These are phyloP conservation scores for Heteromormyrus szaboi DNA, from an alignment of 2,797 vertebrate genomes.

Conservation along the genomic window DNA sequence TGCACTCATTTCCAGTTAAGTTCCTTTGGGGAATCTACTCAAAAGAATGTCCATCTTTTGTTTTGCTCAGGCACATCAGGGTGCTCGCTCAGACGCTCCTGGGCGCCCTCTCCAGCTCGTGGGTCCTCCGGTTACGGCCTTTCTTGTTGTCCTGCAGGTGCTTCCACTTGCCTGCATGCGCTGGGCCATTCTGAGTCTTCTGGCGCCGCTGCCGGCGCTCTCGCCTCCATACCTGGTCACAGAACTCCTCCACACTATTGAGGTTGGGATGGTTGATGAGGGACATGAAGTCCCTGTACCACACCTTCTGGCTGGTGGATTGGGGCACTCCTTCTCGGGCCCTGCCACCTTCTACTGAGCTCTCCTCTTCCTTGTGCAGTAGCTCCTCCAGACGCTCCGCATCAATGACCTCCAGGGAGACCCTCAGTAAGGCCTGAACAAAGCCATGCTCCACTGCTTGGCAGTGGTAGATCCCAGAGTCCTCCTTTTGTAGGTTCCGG, in stretches of 20 bases:
- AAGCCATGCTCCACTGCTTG: conserved; percentile 94
- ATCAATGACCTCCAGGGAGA: conserved; percentile 89
- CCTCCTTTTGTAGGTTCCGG: conserved; percentile 73
- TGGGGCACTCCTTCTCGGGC: conserved; percentile 65
- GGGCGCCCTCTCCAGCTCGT: conserved; percentile 92
- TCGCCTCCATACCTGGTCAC: conserved; percentile 96
- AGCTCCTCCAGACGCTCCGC: conserved; percentile 82
- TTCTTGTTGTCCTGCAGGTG: conserved; percentile 95
- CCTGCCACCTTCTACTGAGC: conserved; percentile 51
- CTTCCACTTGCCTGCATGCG: conserved; percentile 83
- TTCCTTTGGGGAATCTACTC: conserved; percentile 68
- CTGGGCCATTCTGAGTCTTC: conserved; percentile 67
- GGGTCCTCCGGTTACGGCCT: conserved; percentile 97
- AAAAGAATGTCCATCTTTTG: conserved; percentile 55
- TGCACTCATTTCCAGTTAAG: conserved; percentile 75
- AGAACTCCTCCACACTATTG: conserved; percentile 95
- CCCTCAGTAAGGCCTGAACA: conserved; percentile 87
- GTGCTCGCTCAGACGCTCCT: conserved; percentile 81
- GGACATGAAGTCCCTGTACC: conserved; percentile 98
- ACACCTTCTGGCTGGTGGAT: conserved; percentile 80
- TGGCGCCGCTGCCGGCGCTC: conserved; percentile 87
- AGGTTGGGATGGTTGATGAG: conserved; percentile 91
- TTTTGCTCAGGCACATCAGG: conserved; percentile 20
- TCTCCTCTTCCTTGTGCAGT: conserved; percentile 74
- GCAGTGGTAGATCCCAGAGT: conserved; percentile 86